Base-by-base conservation (phyloP, 2,113 vertebrate species). In the Sprattus sprattus region DNA sequence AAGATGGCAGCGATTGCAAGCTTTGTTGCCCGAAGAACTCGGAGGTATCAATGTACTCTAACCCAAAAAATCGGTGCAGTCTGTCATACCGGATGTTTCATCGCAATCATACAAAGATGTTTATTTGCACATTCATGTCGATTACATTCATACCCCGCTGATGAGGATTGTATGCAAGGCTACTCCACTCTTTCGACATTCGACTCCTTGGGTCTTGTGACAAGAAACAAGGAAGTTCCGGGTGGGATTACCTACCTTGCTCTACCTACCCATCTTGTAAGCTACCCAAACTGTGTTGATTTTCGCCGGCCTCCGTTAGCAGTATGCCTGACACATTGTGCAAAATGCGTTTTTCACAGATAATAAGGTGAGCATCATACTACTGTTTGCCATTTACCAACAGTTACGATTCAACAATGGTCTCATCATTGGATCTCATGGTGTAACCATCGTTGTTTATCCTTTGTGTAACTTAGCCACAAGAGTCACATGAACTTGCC, bases 201-300 rank as follows among this genome's bases (percentile, higher is more conserved):
- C 13, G 71, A 78, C 71, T 78, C 32, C 28, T 78, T 78, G 4
- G 11, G 71, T 78, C 71, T 78, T 39, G 32, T 4, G 5, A 13
- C 71, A 78, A 78, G 71, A 39, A 78, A 78, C 71, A 78, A 78
- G 71, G 71, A 78, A 78, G 71, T 78, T 32, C 28, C 28, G 32
- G 32, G 71, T 78, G 32, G 71, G 28, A 32, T 78, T 39, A 39
- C 39, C 39, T 39, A 39, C 39, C 39, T 78, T 32, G 4, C 8
- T 10, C 39, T 15, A 32, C 11, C 32, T 5, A 32, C 13, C 67
- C 71, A 60, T 1, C 18, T 22, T 60, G 54, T 15, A 39, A 78
- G 28, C 32, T 32, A 15, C 54, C 39, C 71, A 78, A 16, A 78
- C 1, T 32, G 10, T 18, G 67, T 39, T 16, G 9, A 39, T 78